Percentiles rank a stretch among this genome's conserved stretches.
Evolutionary conservation across 2,888 invertebrate species (phyloP).

Genomic region (Lepetodrilus schrolli): DNA sequence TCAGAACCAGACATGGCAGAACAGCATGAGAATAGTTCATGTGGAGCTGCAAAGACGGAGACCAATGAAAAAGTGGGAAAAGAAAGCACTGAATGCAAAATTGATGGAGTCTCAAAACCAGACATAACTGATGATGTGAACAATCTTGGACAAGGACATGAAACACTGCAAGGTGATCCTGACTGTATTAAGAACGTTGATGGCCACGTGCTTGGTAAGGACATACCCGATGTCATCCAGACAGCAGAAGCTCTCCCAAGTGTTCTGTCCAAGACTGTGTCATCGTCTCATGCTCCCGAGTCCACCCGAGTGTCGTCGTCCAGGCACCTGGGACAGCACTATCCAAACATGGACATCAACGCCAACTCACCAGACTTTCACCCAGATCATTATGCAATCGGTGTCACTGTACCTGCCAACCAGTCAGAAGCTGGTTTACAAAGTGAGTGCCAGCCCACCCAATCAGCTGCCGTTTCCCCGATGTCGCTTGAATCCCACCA

Average conservation of each 20-base stretch:
- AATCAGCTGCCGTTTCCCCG: background rate
- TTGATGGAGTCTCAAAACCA: background rate
- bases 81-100: background rate
- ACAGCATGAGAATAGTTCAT: background rate
- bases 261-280: background rate
- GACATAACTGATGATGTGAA: background rate
- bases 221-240: background rate
- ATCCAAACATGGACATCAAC: constrained; percentile 34
- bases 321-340: background rate
- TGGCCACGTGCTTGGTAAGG: background rate
- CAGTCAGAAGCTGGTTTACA: constrained; percentile 27
- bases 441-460: constrained; percentile 25
- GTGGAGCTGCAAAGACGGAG: too few relatives aligned
- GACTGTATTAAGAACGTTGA: background rate
- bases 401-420: constrained; percentile 12
- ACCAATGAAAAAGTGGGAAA: too few relatives aligned
- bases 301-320: background rate
- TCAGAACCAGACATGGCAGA: background rate
- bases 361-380: constrained; percentile 38
- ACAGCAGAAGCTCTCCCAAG: background rate
- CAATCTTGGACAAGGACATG: background rate
- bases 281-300: background rate
- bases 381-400: constrained; percentile 25
- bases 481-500: background rate
- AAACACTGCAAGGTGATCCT: background rate